phyloP scores from a whole-genome alignment of 2,888 invertebrate species.

The Branchellion lobata region DNA sequence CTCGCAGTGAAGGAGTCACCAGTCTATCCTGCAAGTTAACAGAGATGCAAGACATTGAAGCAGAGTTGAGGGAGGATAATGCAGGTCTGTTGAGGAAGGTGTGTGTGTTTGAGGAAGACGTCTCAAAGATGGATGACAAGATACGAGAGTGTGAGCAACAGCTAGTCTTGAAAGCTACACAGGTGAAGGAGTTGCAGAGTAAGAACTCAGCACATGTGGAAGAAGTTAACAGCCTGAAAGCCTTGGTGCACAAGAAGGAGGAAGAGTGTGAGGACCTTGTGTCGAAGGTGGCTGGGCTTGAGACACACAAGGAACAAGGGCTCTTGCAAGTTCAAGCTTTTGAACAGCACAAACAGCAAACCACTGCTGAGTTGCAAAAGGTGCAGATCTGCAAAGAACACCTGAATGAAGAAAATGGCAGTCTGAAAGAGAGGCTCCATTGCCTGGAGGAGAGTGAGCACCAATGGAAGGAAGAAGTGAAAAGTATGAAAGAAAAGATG shows the following conservation, averaged over 20 bases:
- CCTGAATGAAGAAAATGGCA: not conserved
- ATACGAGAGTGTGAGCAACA: not conserved
- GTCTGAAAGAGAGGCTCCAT: no score
- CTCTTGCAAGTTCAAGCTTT: not conserved
- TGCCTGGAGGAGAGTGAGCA: not conserved
- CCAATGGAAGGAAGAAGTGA: not conserved
- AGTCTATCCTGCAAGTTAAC: not conserved
- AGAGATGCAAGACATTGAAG: not conserved
- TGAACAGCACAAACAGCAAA: no score
- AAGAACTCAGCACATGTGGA: not conserved
- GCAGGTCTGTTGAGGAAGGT: not conserved
- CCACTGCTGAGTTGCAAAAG: not conserved
- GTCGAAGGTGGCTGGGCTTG: not conserved
- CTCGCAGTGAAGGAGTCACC: not conserved
- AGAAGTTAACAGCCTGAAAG: not conserved
- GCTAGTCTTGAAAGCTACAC: no score
- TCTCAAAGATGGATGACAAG: not conserved
- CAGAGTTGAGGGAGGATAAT: not conserved
- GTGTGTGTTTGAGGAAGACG: not conserved
- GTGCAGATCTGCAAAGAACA: not conserved
- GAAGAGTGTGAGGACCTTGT: no score
- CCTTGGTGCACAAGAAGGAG: not conserved
- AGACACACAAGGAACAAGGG: not conserved
- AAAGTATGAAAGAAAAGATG: not conserved
- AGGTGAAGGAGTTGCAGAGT: not conserved